Evolutionary conservation across 2,888 invertebrate genomes (phyloP).

Genomic region (Tenodera sinensis): DNA sequence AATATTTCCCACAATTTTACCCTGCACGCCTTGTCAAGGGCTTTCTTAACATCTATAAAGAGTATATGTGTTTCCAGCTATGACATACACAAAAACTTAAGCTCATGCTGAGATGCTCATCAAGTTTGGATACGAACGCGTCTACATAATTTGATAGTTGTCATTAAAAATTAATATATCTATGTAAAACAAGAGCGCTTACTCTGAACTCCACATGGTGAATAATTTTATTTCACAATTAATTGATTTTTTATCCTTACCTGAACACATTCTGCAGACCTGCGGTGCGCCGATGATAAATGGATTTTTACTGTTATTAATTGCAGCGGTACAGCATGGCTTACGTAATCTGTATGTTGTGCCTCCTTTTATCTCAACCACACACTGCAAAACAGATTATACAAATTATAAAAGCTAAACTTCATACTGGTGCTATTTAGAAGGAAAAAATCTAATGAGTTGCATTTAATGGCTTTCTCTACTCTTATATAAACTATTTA

Average conservation of each 20-base stretch:
- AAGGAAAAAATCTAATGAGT: no score
- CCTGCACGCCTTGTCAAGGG: no score
- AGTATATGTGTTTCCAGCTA: no score
- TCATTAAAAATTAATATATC: not conserved
- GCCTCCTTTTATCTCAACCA: not conserved
- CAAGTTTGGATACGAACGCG: not conserved
- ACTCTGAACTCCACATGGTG: not conserved
- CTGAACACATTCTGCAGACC: not conserved
- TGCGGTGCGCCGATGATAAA: not conserved
- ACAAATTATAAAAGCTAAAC: no score
- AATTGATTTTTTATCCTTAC: not conserved
- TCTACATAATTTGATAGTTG: not conserved
- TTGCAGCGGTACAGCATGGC: not conserved
- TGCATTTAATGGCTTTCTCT: no score
- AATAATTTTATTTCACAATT: not conserved
- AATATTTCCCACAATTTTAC: no score
- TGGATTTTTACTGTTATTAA: not conserved
- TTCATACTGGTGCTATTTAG: no score
- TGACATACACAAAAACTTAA: not conserved
- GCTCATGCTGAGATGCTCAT: not conserved
- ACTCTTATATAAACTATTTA: no score
- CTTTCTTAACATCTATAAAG: no score
- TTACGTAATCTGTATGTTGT: not conserved
- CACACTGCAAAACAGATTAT: not conserved
- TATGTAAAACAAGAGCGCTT: not conserved